These are phyloP conservation scores for Mormoops blainvillei DNA, from an alignment of 2,113 vertebrate genomes.

Conservation along the genomic window DNA sequence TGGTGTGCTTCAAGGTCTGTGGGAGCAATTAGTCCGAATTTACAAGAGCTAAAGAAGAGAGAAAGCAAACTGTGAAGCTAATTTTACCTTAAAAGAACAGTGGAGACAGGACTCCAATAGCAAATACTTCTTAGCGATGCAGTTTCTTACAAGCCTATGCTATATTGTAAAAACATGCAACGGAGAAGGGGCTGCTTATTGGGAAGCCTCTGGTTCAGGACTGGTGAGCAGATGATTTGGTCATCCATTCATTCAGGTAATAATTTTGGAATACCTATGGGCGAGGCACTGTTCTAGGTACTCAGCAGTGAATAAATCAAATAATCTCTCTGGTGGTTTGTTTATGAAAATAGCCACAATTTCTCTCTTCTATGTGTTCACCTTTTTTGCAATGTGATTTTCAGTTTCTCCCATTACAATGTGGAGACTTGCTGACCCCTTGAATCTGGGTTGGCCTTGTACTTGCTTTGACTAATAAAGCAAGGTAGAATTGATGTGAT, in stretches of 20 bases:
- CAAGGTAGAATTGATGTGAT: not conserved
- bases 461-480: not conserved
- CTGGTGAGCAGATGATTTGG: not conserved
- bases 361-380: not conserved
- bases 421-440: not conserved
- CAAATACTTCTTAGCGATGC: not conserved
- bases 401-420: not conserved
- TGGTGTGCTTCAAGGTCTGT: not conserved
- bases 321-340: not conserved
- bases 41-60: not conserved
- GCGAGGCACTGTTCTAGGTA: not conserved
- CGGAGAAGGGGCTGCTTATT: not conserved
- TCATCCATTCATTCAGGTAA: not conserved
- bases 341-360: not conserved
- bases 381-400: not conserved
- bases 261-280: not conserved
- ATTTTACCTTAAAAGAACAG: slow-evolving; percentile 15
- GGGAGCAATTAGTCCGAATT: not conserved
- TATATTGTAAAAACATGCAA: not conserved
- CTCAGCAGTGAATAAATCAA: not conserved
- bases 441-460: not conserved
- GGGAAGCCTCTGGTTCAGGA: not conserved
- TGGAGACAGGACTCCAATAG: not conserved
- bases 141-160: not conserved
- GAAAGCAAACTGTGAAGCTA: not conserved